phyloP scores from a whole-genome alignment of 2,113 vertebrate species.

The Erpornis zantholeuca region DNA sequence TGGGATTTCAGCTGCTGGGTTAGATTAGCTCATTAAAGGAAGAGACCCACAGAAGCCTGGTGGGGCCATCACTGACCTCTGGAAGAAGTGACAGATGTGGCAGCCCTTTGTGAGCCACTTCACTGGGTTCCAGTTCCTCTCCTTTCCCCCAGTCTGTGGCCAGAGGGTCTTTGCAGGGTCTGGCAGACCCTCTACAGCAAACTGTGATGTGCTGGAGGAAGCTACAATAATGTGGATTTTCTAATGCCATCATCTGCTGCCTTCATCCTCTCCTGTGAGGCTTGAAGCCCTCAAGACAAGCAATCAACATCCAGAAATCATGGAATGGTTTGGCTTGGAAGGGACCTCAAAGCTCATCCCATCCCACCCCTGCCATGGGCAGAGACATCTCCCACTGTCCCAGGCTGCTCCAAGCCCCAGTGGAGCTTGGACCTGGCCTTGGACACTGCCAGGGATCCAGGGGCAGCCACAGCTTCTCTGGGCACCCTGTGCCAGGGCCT shows the following conservation, averaged over 20 bases:
- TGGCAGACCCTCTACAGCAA: not conserved
- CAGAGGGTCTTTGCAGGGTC: not conserved
- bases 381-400: rapidly evolving
- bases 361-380: not conserved
- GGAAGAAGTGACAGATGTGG: not conserved
- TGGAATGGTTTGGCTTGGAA: not conserved
- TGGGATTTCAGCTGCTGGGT: not conserved
- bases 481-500: not conserved
- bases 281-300: not conserved
- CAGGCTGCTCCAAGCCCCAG: rapidly evolving
- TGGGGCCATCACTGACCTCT: not conserved
- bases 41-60: not conserved
- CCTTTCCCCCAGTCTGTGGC: not conserved
- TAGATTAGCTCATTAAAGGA: not conserved
- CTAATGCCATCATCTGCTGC: not conserved
- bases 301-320: rapidly evolving
- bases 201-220: not conserved
- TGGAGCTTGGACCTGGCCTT: rapidly evolving
- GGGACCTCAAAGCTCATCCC: not conserved
- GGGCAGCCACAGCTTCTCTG: not conserved
- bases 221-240: not conserved
- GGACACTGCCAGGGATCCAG: not conserved
- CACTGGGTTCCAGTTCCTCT: not conserved
- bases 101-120: not conserved
- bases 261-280: not conserved